Percentiles rank a stretch among this genome's conserved stretches.
phyloP scores from a whole-genome alignment of 2,888 invertebrate genomes.

The Drosophila tripunctata region DNA sequence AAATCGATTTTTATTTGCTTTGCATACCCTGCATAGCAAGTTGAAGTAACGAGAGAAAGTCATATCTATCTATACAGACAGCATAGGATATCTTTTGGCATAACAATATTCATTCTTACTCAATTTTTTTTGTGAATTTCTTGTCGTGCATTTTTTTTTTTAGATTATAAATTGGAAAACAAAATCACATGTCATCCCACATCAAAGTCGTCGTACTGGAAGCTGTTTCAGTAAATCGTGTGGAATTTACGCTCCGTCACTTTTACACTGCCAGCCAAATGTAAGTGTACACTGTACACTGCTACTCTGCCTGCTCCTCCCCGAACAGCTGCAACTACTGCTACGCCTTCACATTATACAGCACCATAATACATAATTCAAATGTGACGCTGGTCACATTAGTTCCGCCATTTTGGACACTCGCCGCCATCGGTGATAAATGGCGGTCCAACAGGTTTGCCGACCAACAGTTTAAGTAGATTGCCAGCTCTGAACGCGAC shows the following conservation, averaged over 20 bases:
- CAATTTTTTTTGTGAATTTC: not conserved
- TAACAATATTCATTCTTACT: not conserved
- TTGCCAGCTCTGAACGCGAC: conserved; percentile 20
- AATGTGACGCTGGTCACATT: conserved; percentile 67
- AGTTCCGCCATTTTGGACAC: conserved; percentile 70
- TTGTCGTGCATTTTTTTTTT: conserved; percentile 10
- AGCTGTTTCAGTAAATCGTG: conserved; percentile 47
- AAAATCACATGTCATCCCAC: conserved; percentile 44
- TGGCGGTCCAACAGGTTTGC: conserved; percentile 64
- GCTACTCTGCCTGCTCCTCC: not conserved
- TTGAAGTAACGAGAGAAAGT: not conserved
- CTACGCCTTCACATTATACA: too few relatives aligned
- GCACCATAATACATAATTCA: conserved; percentile 67
- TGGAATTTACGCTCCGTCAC: conserved; percentile 53
- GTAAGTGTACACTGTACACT: not conserved
- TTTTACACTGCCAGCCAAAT: conserved; percentile 31
- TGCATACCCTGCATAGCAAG: not conserved
- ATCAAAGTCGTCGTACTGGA: conserved; percentile 7
- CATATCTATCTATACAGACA: too few relatives aligned
- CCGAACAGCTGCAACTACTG: not conserved
- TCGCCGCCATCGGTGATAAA: conserved; percentile 54
- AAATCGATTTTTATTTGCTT: conserved; percentile 44
- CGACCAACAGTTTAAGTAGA: conserved; percentile 39
- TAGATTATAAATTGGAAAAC: conserved; percentile 55
- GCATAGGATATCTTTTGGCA: not conserved